Evolutionary conservation across 2,797 vertebrate genomes (phyloP), one percentile per base, ranked within the genome.

Genomic region (Buphagus erythrorhynchus): DNA sequence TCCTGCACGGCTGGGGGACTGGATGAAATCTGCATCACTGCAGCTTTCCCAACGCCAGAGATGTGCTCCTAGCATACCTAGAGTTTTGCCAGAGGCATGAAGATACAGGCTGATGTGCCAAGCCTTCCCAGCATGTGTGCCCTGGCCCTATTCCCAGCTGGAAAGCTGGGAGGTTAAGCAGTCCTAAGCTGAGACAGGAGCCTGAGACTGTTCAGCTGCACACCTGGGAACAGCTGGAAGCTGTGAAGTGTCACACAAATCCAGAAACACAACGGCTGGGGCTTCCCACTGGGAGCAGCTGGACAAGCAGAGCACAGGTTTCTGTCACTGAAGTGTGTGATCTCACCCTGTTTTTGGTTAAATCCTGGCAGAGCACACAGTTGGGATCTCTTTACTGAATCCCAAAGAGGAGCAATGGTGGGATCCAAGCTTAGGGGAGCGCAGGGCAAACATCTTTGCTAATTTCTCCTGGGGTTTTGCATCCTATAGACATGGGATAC

Each of bases 251-350:
- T 10, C 36, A 4, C 38, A 5, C 40, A 38, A n/a, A 5, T 11
- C 35, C 57, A 26, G 46, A 33, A 73, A 52, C 12, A 14, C 55
- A 29, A 5, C 0, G 0, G 38, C 76, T 19, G 46, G 62, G 51
- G 72, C 42, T 82, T 78, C 58, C 79, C 17, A 0, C 12, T 0
- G 3, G 67, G 40, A 92, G 33, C 79, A 52, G 36, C 67, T 14
- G 63, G 42, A 79, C 33, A 51, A 49, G 14, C 49, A 26, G 51
- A 28, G 59, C 10, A 2, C 45, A 33, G 35, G 51, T 35, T 54
- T 25, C 4, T 38, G 2, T 22, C 2, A 0, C 45, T 13, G 0
- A 1, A 5, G 13, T 16, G 18, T 3, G 1, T 4, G 19, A 81
- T 14, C 43, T 40, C 68, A 4, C 13, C 4, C 42, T 38, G 1